A percentile compares a stretch with the other conserved stretches of the same genome.
Conservation (phyloP, 1,140 invertebrate genomes). For the Drosophila biarmipes region DNA sequence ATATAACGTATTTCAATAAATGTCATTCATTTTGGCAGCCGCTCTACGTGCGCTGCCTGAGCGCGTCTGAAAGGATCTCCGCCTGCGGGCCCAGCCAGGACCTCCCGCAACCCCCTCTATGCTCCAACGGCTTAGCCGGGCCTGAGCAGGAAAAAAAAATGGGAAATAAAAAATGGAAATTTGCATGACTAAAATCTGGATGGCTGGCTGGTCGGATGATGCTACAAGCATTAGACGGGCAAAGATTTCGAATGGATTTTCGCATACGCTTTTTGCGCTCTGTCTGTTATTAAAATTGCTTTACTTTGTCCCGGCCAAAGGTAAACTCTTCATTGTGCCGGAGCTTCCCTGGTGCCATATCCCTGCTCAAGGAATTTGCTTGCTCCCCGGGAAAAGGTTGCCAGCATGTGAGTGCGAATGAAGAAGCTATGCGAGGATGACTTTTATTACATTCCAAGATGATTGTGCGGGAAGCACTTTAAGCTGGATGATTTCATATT, state of each 20-base stretch:
- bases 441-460: conserved; percentile 44
- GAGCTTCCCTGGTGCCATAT: not conserved
- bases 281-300: conserved; percentile 75
- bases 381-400: conserved; percentile 19
- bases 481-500: conserved; percentile 12
- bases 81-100: conserved; percentile 24
- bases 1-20: conserved; percentile 77
- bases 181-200: conserved; percentile 61
- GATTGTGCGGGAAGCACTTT: conserved; percentile 18
- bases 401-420: conserved; percentile 24
- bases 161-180: conserved; percentile 42
- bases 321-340: conserved; percentile 43
- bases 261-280: conserved; percentile 63
- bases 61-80: conserved; percentile 61
- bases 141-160: conserved; percentile 16
- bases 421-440: conserved; percentile 32
- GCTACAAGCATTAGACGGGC: conserved; percentile 60
- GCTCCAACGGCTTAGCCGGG: conserved; percentile 27
- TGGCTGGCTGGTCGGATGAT: conserved; percentile 33
- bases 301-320: conserved; percentile 21
- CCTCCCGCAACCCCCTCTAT: not conserved
- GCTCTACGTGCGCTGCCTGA: conserved; percentile 73
- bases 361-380: conserved; percentile 9
- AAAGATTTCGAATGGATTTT: conserved; percentile 73
- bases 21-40: conserved; percentile 80